Conservation (phyloP, 2,797 vertebrate genomes). For the Molossus alvarezi region DNA sequence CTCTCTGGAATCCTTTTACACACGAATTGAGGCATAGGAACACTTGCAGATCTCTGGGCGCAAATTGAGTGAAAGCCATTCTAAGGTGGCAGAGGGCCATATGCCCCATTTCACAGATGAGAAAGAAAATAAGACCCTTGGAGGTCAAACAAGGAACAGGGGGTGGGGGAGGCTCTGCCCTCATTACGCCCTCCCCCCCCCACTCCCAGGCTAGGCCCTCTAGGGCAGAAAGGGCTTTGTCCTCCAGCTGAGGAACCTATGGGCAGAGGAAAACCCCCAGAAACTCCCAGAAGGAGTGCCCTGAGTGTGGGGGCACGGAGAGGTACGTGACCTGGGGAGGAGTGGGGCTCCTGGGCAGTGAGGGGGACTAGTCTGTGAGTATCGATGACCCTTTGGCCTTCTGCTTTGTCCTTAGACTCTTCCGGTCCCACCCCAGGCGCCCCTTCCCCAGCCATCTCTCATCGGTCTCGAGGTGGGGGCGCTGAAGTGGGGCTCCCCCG, state of each 20-base stretch:
- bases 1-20: background rate
- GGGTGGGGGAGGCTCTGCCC: background rate
- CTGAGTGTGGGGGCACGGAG: slow-evolving; percentile 27
- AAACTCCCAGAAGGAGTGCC: slow-evolving; percentile 31
- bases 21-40: background rate
- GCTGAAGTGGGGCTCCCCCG: slow-evolving; percentile 67
- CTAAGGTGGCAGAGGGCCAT: background rate
- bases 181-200: background rate
- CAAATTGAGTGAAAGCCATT: background rate
- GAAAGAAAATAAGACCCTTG: background rate
- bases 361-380: background rate
- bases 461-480: slow-evolving; percentile 35
- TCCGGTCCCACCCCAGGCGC: background rate
- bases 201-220: slow-evolving; percentile 63
- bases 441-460: slow-evolving; percentile 52
- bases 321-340: slow-evolving; percentile 51
- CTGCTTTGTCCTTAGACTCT: slow-evolving; percentile 75
- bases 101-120: background rate
- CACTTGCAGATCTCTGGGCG: background rate
- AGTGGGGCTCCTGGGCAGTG: background rate
- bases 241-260: slow-evolving; percentile 57
- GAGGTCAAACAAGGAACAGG: background rate
- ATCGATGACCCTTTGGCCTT: background rate
- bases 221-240: slow-evolving; percentile 70
- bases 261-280: slow-evolving; percentile 67